Evolutionary conservation across 2,113 vertebrate species (phyloP), one percentile per base, ranked within the genome.

Genomic region (Hystrix cristata): DNA sequence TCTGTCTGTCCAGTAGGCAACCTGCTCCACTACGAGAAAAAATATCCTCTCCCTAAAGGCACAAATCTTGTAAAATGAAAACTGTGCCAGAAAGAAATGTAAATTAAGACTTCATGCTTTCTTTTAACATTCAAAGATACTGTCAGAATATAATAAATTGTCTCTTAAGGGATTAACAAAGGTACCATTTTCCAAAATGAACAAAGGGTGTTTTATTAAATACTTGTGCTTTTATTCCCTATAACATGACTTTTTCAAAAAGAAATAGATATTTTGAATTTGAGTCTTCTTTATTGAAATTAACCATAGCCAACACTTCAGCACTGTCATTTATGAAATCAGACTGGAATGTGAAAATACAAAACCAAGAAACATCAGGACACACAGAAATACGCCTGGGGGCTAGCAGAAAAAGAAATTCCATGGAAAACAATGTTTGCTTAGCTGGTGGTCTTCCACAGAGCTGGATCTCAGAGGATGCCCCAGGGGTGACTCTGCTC

Each of bases 131-230:
- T 94, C 64, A 86, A 96, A 96, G 31, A 82, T 59, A 91, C 13
- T 83, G 71, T 86, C 90, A 85, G 94, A 95, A 95, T 46, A 90
- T 23, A 94, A 84, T 95, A 79, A 92, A 74, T 23, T 83, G 27
- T 81, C 71, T 84, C 91, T 94, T 48, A 88, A 27, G 14, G 51
- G 9, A 90, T 86, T 93, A 91, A 92, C 85, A 84, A 87, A 97
- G 31, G 57, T 85, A 85, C 62, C 38, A 72, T 57, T 93, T 97
- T 91, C 62, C 46, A 86, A 95, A 96, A 72, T 69, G 59, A 92
- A 94, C 64, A 90, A 94, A 90, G 2, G 16, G 3, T 38, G 34
- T 95, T 88, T 96, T 62, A 83, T 85, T 93, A 94, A 96, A 90
- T 76, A 92, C 27, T 46, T 90, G 48, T 55, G 53, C 16, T 71